A percentile compares a stretch with the other conserved stretches of the same genome.
Conservation (phyloP, 2,113 vertebrate genomes). For the Salvelinus sp. region DNA sequence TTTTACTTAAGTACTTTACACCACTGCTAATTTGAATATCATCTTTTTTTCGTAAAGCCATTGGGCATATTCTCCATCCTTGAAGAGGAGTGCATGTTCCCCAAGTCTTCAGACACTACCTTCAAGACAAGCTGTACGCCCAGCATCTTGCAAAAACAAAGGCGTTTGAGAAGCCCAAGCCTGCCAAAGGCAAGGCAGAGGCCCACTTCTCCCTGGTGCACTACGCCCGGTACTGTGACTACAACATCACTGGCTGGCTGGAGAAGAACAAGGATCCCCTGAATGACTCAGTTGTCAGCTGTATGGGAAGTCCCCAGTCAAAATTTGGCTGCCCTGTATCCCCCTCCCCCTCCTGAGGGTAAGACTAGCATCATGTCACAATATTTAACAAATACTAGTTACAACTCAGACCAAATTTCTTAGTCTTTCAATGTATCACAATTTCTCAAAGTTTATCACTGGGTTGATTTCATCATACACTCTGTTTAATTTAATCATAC, state of each 20-base stretch:
- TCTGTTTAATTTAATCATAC: no score
- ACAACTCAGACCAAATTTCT: neutral
- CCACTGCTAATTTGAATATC: neutral
- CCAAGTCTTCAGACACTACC: slow-evolving; percentile 45
- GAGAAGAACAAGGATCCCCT: slow-evolving; percentile 93
- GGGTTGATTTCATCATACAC: no score
- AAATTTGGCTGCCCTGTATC: no score
- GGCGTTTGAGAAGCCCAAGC: slow-evolving; percentile 90
- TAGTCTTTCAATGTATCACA: neutral
- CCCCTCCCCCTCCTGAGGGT: no score
- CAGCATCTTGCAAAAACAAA: slow-evolving; percentile 73
- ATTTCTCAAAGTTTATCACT: neutral
- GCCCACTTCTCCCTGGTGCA: slow-evolving; percentile 87
- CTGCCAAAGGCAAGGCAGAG: slow-evolving; percentile 81
- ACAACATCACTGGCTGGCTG: slow-evolving; percentile 88
- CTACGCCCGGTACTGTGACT: slow-evolving; percentile 89
- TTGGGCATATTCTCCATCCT: slow-evolving; percentile 57
- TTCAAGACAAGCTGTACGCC: slow-evolving; percentile 42
- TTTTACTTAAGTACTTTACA: no score
- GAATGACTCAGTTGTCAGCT: slow-evolving; percentile 85
- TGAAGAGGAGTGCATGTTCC: slow-evolving; percentile 56
- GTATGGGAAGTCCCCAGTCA: slow-evolving; percentile 61
- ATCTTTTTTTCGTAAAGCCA: slow-evolving; percentile 60
- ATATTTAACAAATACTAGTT: neutral
- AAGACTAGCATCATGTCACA: no score